These are phyloP conservation scores for Mesodorylaimus sp. DNA, from an alignment of 2,888 invertebrate genomes.

Conservation along the genomic window DNA sequence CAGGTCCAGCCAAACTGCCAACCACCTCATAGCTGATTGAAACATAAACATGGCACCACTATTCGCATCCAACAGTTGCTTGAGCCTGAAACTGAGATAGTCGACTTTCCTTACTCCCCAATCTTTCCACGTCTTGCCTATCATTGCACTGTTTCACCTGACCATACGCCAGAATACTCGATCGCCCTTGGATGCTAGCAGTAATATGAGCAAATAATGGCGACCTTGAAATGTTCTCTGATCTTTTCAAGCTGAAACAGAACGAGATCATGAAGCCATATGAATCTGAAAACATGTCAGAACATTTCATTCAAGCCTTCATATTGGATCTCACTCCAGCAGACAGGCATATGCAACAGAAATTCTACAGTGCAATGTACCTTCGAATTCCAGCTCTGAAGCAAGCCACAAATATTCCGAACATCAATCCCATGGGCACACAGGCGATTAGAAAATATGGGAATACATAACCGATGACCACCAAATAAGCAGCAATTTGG, in stretches of 20 bases:
- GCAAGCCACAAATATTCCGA: conserved; percentile 29
- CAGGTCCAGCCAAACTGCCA: conserved; percentile 32
- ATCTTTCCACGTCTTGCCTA: background rate
- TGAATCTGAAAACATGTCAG: background rate
- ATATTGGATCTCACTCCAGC: background rate
- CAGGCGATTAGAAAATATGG: conserved; percentile 31
- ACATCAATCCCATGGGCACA: conserved; percentile 30
- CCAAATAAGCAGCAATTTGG: conserved; percentile 59
- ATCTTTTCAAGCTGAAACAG: conserved; percentile 34
- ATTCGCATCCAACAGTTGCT: conserved; percentile 9
- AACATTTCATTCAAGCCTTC: background rate
- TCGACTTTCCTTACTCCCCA: background rate
- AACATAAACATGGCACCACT: conserved; percentile 28
- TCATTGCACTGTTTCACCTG: conserved; percentile 20
- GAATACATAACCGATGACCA: conserved; percentile 49
- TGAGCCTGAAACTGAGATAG: conserved; percentile 4
- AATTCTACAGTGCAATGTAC: conserved; percentile 10
- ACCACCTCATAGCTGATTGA: conserved; percentile 32
- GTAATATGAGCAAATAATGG: conserved; percentile 43
- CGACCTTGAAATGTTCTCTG: conserved; percentile 42
- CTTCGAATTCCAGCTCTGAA: conserved; percentile 32
- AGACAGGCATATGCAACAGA: background rate
- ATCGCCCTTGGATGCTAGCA: conserved; percentile 42
- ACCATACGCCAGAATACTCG: conserved; percentile 43
- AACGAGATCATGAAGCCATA: background rate